These are phyloP conservation scores for Myocastor coypus DNA, from an alignment of 2,113 vertebrate genomes.

Conservation along the genomic window DNA sequence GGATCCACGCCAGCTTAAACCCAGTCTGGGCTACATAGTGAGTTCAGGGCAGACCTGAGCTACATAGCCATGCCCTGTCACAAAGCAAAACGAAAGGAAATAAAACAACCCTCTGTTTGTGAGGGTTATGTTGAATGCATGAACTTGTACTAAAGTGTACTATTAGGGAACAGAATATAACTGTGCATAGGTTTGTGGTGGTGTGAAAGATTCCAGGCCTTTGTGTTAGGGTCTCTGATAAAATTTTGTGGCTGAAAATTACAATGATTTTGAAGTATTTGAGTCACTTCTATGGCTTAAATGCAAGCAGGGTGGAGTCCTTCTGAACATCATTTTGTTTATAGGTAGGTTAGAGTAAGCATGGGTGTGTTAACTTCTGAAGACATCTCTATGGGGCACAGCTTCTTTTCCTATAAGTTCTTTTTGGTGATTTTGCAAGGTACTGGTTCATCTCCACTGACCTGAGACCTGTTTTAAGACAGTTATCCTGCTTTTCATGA, in stretches of 20 bases:
- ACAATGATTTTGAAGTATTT: neutral
- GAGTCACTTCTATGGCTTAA: conserved; percentile 19
- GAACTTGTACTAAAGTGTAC: neutral
- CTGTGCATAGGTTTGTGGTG: neutral
- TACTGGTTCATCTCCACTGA: neutral
- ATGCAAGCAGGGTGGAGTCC: neutral
- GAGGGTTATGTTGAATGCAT: neutral
- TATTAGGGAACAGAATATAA: neutral
- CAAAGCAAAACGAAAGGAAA: neutral
- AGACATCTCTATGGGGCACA: neutral
- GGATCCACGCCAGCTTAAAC: neutral
- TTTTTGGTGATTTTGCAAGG: conserved; percentile 4
- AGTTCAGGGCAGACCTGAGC: neutral
- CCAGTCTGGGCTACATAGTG: neutral
- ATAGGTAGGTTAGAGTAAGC: neutral
- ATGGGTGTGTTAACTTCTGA: neutral
- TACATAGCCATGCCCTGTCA: neutral
- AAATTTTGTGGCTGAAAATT: conserved; percentile 29
- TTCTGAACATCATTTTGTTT: neutral
- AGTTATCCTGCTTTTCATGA: conserved; percentile 5
- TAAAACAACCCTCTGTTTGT: neutral
- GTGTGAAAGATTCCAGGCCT: conserved; percentile 6
- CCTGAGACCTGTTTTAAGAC: neutral
- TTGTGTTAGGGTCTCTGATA: neutral
- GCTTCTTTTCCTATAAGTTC: neutral